Conservation (phyloP, 2,113 vertebrate species). For the Cynopterus brachyotis region DNA sequence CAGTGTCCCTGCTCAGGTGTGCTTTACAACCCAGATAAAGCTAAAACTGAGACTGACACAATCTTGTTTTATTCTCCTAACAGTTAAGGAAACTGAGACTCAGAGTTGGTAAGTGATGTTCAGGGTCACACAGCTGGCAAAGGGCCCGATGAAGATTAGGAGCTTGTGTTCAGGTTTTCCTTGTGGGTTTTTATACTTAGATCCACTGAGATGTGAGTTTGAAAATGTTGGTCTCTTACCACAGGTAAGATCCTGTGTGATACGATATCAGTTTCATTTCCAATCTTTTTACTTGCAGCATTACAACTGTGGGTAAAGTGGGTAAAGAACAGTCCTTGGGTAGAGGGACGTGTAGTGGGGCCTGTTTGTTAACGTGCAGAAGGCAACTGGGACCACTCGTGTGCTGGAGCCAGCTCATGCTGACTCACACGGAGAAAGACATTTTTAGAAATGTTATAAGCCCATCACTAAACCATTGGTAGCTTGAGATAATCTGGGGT, state of each 20-base stretch:
- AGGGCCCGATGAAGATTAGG: neutral
- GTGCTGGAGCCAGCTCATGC: neutral
- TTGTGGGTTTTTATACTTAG: neutral
- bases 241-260: rapidly evolving
- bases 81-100: neutral
- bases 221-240: neutral
- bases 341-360: rapidly evolving
- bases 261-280: rapidly evolving
- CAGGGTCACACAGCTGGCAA: too few relatives aligned
- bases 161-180: neutral
- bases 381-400: neutral
- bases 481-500: neutral
- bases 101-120: neutral
- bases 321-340: neutral
- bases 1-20: neutral
- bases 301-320: too few relatives aligned
- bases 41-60: rapidly evolving
- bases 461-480: neutral
- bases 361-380: rapidly evolving
- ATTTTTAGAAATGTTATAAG: neutral
- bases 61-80: neutral
- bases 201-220: neutral
- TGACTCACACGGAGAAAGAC: rapidly evolving
- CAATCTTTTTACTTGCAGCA: rapidly evolving
- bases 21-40: neutral